Evolutionary conservation across 2,113 vertebrate genomes (phyloP).

Genomic region (Centropristis striata): DNA sequence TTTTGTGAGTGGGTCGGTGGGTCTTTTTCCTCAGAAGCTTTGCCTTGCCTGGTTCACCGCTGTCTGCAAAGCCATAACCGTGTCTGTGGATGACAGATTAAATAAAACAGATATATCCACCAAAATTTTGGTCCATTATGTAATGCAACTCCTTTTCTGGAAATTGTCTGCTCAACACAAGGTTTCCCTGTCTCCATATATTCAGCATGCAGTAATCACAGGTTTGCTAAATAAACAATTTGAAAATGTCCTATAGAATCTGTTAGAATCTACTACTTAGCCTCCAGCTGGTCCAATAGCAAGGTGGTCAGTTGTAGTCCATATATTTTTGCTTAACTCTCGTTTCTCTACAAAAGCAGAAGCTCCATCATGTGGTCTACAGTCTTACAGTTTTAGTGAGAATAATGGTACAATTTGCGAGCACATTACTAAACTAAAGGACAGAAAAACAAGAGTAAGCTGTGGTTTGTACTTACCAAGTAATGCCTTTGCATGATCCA

Average conservation of each 20-base stretch:
- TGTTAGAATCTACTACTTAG: background rate
- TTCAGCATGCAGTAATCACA: background rate
- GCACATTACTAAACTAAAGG: background rate
- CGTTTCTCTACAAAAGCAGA: background rate
- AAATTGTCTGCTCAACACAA: background rate
- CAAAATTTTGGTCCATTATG: background rate
- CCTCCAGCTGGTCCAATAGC: background rate
- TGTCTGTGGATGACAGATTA: slow-evolving; percentile 54
- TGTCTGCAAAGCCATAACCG: slow-evolving; percentile 45
- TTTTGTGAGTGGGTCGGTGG: background rate
- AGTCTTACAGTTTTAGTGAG: background rate
- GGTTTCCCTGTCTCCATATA: background rate
- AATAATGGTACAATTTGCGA: background rate
- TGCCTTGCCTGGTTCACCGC: slow-evolving; percentile 53
- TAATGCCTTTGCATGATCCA: slow-evolving; percentile 53
- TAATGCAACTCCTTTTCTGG: no score
- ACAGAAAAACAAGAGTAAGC: slow-evolving; percentile 16
- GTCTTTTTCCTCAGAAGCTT: slow-evolving; percentile 38
- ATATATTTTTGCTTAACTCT: background rate
- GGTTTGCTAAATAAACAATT: background rate
- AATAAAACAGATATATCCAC: background rate
- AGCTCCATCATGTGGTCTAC: background rate
- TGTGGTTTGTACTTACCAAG: slow-evolving; percentile 68
- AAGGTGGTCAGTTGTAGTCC: background rate
- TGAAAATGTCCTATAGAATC: background rate